A percentile compares a stretch with the other conserved stretches of the same genome.
These are phyloP conservation scores for Aselliscus stoliczkanus DNA, from an alignment of 2,797 vertebrate species.

Conservation along the genomic window DNA sequence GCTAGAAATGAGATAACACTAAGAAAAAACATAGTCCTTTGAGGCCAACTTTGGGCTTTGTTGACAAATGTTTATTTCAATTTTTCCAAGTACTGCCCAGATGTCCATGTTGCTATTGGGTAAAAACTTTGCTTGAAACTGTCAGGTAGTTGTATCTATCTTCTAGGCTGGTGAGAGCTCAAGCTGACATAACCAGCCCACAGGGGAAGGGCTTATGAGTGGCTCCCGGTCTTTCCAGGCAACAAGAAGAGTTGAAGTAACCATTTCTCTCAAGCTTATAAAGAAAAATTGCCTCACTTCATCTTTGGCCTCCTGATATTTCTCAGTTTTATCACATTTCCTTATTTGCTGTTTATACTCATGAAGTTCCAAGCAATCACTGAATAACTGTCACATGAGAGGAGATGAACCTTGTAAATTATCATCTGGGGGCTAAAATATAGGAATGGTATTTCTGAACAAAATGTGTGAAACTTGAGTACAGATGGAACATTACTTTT, in stretches of 20 bases:
- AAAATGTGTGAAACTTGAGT: background rate
- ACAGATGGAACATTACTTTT: slow-evolving; percentile 63
- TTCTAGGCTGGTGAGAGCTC: background rate
- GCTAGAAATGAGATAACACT: background rate
- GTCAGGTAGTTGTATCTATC: background rate
- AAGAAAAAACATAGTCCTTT: background rate
- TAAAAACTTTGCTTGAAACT: background rate
- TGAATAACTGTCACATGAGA: background rate
- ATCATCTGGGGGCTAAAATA: slow-evolving; percentile 22
- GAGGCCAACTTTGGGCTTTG: background rate
- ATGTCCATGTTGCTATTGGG: background rate
- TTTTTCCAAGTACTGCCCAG: background rate
- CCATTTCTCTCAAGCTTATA: background rate
- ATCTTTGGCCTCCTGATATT: background rate
- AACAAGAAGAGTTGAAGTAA: background rate
- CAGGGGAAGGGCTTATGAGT: background rate
- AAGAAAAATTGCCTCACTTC: background rate
- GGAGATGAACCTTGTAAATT: slow-evolving; percentile 6
- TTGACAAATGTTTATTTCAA: background rate
- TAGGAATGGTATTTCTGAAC: slow-evolving; percentile 37
- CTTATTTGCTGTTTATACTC: background rate
- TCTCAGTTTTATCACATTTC: background rate
- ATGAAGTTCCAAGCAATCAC: background rate
- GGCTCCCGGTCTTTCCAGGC: background rate
- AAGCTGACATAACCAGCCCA: background rate